A percentile compares a stretch with the other conserved stretches of the same genome.
phyloP scores from a whole-genome alignment of 2,888 invertebrate genomes.

The Hyppa rectilinea region DNA sequence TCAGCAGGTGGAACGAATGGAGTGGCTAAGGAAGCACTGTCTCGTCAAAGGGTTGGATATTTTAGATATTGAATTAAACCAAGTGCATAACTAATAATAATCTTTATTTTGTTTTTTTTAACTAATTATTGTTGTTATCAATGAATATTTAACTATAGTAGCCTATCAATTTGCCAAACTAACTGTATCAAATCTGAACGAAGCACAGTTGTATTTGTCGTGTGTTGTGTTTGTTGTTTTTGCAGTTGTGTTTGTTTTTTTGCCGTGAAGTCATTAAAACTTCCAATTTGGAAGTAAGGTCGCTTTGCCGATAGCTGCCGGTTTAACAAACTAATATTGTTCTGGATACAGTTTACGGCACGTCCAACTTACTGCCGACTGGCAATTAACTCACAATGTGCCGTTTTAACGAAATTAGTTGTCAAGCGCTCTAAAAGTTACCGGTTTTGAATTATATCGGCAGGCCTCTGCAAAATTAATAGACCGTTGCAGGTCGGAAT shows the following conservation, averaged over 20 bases:
- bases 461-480: conserved; percentile 3
- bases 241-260: no score
- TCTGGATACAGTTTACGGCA: conserved; percentile 53
- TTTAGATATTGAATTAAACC: no score
- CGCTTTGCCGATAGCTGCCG: conserved; percentile 60
- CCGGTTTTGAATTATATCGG: conserved; percentile 39
- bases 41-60: no score
- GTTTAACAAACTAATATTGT: conserved; percentile 69
- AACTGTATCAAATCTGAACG: conserved; percentile 53
- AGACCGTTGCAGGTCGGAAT: neutral
- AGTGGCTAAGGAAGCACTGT: no score
- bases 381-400: conserved; percentile 59
- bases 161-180: conserved; percentile 3
- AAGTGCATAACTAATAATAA: no score
- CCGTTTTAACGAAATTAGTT: conserved; percentile 57
- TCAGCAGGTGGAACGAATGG: no score
- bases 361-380: conserved; percentile 42
- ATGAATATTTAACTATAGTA: neutral
- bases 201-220: conserved; percentile 71
- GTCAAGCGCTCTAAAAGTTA: conserved; percentile 55
- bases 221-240: no score
- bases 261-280: conserved; percentile 77
- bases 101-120: neutral
- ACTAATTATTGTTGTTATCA: no score
- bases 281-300: conserved; percentile 71